Evolutionary conservation across 2,797 vertebrate genomes (phyloP), one percentile per base, ranked within the genome.

Genomic region (Podargus strigoides): DNA sequence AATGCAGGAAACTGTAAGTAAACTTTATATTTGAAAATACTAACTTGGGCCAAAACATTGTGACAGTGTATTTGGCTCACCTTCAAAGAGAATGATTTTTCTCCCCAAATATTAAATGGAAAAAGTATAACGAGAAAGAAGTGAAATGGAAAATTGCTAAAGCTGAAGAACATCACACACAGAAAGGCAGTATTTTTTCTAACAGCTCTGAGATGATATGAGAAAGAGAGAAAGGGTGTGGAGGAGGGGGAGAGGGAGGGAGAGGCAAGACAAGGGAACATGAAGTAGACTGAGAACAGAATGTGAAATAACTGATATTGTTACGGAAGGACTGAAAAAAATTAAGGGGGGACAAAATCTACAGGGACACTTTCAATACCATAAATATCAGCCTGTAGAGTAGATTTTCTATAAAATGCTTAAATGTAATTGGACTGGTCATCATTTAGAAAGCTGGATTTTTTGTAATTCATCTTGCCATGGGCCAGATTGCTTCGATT

Each of bases 61-160:
- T 55, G 81, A 92, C 1, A 12, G 52, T 59, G 50, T 47, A 70
- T 90, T 88, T 81, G 90, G 73, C 81, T 96, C 84, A 85, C 92
- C 74, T 95, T 94, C 72, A 93, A 96, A 95, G 26, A 93, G 79
- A 93, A 85, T 3, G 2, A 58, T 66, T 94, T 96, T 95, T 89
- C 92, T 94, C 72, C 62, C 32, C 39, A 95, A 96, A 96, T 96
- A 96, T 94, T 96, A 94, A 93, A 94, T 67, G 74, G 89, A 94
- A 96, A 96, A 96, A 95, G 69, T 88, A 46, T 87, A 96, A 96
- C 7, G 20, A 96, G 94, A 93, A 96, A 95, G 59, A 97, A 97
- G 74, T 92, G 94, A 96, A 96, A 97, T 95, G 93, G 95, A 96
- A 97, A 97, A 97, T 96, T 96, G 92, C 92, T 94, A 96, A 96